Base-by-base conservation (phyloP, 2,113 vertebrate species). In the Agelaius phoeniceus region DNA sequence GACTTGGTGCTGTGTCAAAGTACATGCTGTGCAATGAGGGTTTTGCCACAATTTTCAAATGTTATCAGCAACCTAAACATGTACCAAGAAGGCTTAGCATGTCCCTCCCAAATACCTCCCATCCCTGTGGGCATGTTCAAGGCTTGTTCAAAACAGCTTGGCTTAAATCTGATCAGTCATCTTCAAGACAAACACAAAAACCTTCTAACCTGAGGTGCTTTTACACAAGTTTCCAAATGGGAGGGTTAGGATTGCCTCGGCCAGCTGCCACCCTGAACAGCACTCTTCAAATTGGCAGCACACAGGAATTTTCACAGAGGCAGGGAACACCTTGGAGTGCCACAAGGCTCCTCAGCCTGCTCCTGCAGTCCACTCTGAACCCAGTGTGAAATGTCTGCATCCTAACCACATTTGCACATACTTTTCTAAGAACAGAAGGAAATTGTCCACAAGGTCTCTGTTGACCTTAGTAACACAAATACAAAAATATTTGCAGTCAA, bases 401-500 rank as follows among this genome's bases (percentile, higher is more conserved):
- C 65, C 57, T 67, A 77, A 84, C 24, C 59, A 75, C 31, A 27
- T 37, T 35, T 75, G 46, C 18, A 54, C 0, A 9, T 71, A 49
- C 23, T 94, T 89, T 44, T 85, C 65, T 76, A 89, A 82, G 89
- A 88, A 93, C 92, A 82, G 82, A 65, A 97, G 51, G 79, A 98
- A 97, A 84, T 71, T 92, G 81, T 94, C 87, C 77, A 35, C 63
- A 68, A 90, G 77, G 81, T 92, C 74, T 84, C 65, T 82, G 57
- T 63, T 96, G 94, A 85, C 94, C 92, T 97, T 95, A 94, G 73
- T 92, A 96, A 93, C 69, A 94, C 89, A 97, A 96, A 94, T 69
- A 94, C 57, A 72, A 94, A 96, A 78, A 72, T 83, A 87, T 89
- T 92, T 95, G 69, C 74, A 92, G 73, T 69, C 82, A 76, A 95